Evolutionary conservation across 2,888 invertebrate species (phyloP).

Genomic region (Hylaea fasciaria): DNA sequence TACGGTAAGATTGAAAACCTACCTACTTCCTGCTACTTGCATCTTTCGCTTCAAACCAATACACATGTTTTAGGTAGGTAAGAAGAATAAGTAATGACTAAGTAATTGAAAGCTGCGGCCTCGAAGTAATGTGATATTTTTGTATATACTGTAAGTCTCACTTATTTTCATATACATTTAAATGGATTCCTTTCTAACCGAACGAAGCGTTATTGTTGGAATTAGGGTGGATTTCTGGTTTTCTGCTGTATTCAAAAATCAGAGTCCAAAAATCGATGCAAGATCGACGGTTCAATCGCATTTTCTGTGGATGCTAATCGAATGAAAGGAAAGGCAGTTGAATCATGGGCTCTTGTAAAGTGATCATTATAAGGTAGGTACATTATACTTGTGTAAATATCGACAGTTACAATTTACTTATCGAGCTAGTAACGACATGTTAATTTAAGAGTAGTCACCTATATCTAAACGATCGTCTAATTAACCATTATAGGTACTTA

Average conservation of each 20-base stretch:
- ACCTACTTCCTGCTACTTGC: constrained; percentile 68
- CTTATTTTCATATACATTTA: constrained; percentile 85
- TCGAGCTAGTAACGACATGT: constrained; percentile 65
- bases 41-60: constrained; percentile 77
- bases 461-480: constrained; percentile 70
- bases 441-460: constrained; percentile 72
- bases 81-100: constrained; percentile 79
- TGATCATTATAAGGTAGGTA: constrained; percentile 66
- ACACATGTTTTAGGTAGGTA: constrained; percentile 64
- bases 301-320: constrained; percentile 32
- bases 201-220: constrained; percentile 75
- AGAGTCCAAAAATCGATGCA: constrained; percentile 50
- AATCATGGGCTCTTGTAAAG: constrained; percentile 43
- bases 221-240: constrained; percentile 61
- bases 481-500: constrained; percentile 74
- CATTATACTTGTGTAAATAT: constrained; percentile 83
- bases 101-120: constrained; percentile 84
- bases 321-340: constrained; percentile 40
- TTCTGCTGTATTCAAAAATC: constrained; percentile 56
- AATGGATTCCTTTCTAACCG: constrained; percentile 80
- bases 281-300: constrained; percentile 35
- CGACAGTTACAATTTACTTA: constrained; percentile 69
- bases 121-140: constrained; percentile 85
- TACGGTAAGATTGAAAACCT: constrained; percentile 36
- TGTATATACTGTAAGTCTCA: constrained; percentile 85